These are phyloP conservation scores for Anneissia japonica DNA, from an alignment of 35 echinoderm and acorn worm species.

Conservation along the genomic window DNA sequence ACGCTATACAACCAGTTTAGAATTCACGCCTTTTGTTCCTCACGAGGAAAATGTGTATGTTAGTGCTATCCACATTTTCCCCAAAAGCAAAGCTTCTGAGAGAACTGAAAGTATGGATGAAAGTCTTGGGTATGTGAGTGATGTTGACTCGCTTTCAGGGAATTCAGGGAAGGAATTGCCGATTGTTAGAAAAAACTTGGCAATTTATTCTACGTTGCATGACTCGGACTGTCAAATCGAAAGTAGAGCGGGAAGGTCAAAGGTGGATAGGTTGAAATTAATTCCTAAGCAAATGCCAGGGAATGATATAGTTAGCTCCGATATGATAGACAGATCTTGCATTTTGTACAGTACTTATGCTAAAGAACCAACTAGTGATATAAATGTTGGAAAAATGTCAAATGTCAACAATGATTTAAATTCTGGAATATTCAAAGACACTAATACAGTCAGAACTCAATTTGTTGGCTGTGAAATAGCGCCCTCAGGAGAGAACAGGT, in stretches of 20 bases:
- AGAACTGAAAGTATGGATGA: neutral
- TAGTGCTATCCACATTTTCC: neutral
- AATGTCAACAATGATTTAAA: neutral
- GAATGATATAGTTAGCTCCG: neutral
- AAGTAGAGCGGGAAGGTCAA: neutral
- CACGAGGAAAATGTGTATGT: neutral
- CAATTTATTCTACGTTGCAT: neutral
- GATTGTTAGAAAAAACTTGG: neutral
- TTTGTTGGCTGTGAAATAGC: neutral
- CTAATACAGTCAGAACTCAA: neutral
- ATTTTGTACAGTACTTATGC: no score
- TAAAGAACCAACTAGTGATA: no score
- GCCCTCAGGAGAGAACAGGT: neutral
- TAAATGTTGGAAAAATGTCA: neutral
- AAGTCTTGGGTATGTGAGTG: neutral
- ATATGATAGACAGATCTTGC: no score
- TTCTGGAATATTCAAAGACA: neutral
- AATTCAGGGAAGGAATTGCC: neutral
- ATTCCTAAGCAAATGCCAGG: neutral
- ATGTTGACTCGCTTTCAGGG: neutral
- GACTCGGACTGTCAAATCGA: neutral
- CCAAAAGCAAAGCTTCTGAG: neutral
- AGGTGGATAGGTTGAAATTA: neutral
- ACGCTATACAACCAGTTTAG: neutral
- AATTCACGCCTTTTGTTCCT: neutral